Base-by-base conservation (phyloP, 2,113 vertebrate genomes). In the Ammodytes dubius region DNA sequence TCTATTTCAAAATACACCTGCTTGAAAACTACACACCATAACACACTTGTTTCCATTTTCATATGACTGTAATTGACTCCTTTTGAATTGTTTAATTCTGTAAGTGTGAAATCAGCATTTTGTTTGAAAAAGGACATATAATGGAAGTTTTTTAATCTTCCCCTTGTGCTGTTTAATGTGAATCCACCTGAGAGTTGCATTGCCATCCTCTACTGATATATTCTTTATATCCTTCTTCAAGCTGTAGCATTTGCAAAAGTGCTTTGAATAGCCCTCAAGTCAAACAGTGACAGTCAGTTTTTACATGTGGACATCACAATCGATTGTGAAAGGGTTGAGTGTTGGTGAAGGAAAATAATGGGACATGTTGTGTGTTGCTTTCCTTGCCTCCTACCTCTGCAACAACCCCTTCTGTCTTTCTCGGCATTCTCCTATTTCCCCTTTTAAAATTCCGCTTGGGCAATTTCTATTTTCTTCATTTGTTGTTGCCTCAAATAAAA, bases 401-500 rank as follows among this genome's bases (percentile, higher is more conserved):
- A 5, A 6, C 4, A 15, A 14, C 5, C 61, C 50, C 43, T 52
- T 37, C n/a, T 60, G 2, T 47, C 45, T 40, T 47, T 46, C 19
- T 37, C n/a, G 4, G 8, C 52, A 3, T 42, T n/a, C 5, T 40
- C 5, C 49, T 3, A 15, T 39, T 50, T 35, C 40, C 52, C 3
- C 8, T 50, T 39, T 14, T 27, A 5, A 53, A 39, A 4, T 57
- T 73, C 37, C 63, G 7, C 37, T 46, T 54, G 17, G 72, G 60
- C 39, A 40, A 19, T 45, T 14, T 64, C 52, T 49, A 27, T 27
- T 35, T 50, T 27, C 63, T 47, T 59, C 45, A 37, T 42, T 65
- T 64, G 45, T 54, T 49, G 49, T 67, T 67, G 40, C 4, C 27
- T 70, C 35, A 70, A 49, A 57, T 43, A 11, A 74, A 81, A 84